Evolutionary conservation across 2,888 invertebrate genomes (phyloP).

Genomic region (Leptinotarsa tumamoca): DNA sequence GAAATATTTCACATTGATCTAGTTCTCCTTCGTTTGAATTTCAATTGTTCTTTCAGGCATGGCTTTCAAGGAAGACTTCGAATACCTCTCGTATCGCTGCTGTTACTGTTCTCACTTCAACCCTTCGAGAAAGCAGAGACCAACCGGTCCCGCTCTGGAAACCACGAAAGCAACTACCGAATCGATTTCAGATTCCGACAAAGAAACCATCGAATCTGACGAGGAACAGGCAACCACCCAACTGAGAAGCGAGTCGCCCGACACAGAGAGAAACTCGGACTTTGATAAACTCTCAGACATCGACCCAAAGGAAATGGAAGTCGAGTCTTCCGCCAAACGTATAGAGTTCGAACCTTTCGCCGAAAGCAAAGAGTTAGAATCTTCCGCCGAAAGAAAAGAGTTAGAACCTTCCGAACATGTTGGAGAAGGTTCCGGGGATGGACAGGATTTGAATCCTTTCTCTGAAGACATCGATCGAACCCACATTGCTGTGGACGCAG

Average conservation of each 20-base stretch:
- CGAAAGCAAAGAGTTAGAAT: neutral
- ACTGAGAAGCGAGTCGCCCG: conserved; percentile 43
- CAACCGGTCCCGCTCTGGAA: conserved; percentile 77
- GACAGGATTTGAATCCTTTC: neutral
- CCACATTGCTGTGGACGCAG: too few relatives aligned
- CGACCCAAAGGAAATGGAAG: conserved; percentile 38
- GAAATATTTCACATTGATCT: too few relatives aligned
- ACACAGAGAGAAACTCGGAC: conserved; percentile 50
- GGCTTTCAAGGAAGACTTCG: conserved; percentile 79
- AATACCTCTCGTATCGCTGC: conserved; percentile 86
- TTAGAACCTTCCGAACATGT: neutral
- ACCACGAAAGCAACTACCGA: conserved; percentile 56
- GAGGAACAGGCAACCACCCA: conserved; percentile 30
- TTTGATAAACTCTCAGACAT: conserved; percentile 52
- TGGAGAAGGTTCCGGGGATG: neutral
- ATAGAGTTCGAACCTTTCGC: neutral
- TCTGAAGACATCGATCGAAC: neutral
- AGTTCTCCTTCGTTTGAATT: too few relatives aligned
- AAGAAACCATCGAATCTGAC: conserved; percentile 45
- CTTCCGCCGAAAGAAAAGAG: neutral
- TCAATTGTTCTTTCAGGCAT: conserved; percentile 69
- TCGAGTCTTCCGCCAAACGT: neutral
- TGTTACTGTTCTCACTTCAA: conserved; percentile 91
- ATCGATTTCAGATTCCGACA: conserved; percentile 59
- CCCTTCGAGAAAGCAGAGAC: conserved; percentile 88